Base-by-base conservation (phyloP, 2,113 vertebrate species). In the Monarcha castaneiventris region DNA sequence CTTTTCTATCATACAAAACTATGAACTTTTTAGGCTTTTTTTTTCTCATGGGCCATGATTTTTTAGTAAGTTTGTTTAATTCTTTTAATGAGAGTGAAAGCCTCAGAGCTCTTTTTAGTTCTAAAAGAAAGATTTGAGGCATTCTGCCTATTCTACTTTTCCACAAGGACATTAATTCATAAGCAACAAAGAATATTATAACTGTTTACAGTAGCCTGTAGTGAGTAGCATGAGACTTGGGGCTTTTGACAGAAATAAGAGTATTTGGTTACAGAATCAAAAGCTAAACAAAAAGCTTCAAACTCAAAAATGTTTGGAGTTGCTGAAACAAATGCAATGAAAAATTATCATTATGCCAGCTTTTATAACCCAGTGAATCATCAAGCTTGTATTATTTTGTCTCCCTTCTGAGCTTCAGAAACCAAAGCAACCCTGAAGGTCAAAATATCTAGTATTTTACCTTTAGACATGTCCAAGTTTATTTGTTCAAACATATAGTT, bases 121-220 rank as follows among this genome's bases (percentile, higher is more conserved):
- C 55, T 90, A 59, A 88, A 87, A 85, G 63, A 69, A 90, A 63
- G 51, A 91, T 91, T 83, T 74, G 49, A 89, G 44, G 30, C 75
- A 55, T 91, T 91, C 84, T 88, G 75, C 63, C 35, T 93, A 37
- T 77, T 93, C 63, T 0, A 1, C 44, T 86, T 95, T 91, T 93
- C 87, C 59, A 48, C 33, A 61, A 71, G 55, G 82, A 67, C 79
- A n/a, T 83, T 95, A 93, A 93, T 80, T 88, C 85, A 54, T 51
- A 74, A 83, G 67, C 64, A 90, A 75, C 79, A 94, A 94, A 86
- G 79, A 86, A 63, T 52, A 94, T 83, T 94, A 16, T 39, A 91
- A 76, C 59, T 94, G 79, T 93, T 96, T 97, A 86, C 72, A 92
- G 83, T 94, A 84, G 83, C 79, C 90, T 21, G 90, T 66, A 81